phyloP scores from a whole-genome alignment of 2,797 vertebrate species.

The Vespertilio murinus region DNA sequence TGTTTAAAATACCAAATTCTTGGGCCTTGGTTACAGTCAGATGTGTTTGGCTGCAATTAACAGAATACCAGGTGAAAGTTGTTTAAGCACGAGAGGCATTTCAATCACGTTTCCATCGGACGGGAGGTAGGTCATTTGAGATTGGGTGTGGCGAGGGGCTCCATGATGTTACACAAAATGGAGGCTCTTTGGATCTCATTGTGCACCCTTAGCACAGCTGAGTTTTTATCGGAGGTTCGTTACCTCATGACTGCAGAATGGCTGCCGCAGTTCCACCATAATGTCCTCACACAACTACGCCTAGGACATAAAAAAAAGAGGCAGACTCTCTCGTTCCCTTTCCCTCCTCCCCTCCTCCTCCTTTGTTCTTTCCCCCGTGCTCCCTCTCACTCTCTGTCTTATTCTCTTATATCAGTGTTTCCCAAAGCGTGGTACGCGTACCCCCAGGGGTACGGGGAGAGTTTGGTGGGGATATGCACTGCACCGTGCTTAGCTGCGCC shows the following conservation, averaged over 20 bases:
- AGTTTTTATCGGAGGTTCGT: background rate
- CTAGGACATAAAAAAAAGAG: background rate
- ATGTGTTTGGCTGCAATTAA: background rate
- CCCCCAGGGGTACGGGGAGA: too few relatives aligned
- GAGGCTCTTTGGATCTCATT: background rate
- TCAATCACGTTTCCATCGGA: background rate
- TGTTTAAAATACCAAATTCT: background rate
- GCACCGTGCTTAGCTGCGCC: too few relatives aligned
- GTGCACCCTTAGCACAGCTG: background rate
- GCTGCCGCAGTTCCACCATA: background rate
- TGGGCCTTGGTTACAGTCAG: background rate
- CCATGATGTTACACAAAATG: background rate
- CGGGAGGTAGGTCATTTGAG: background rate
- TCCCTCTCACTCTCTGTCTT: background rate
- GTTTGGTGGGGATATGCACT: too few relatives aligned
- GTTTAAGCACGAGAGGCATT: conserved; percentile 5
- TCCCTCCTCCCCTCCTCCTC: accelerated
- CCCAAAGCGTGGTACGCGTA: too few relatives aligned
- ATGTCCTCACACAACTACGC: background rate
- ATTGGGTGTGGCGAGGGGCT: background rate
- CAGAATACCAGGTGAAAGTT: background rate
- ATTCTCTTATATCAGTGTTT: background rate
- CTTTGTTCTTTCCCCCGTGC: background rate
- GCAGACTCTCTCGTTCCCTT: background rate
- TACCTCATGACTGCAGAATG: background rate